Base-by-base conservation (phyloP, 1,140 invertebrate genomes). In the Trachelipus rathkii region DNA sequence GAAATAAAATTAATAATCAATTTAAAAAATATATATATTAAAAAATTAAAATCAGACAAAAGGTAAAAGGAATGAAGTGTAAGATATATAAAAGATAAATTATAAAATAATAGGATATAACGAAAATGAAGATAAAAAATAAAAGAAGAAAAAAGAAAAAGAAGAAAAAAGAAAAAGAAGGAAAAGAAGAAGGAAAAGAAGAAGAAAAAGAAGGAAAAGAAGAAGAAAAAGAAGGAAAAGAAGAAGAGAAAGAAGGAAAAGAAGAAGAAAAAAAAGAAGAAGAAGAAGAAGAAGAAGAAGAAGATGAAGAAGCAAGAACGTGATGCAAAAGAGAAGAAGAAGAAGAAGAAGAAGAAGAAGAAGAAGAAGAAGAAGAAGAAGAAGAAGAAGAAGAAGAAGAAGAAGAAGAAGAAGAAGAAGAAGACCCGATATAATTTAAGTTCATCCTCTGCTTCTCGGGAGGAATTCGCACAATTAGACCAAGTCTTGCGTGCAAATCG, bases 271-370 rank as follows among this genome's bases (percentile, higher is more conserved):
- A 60, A 60, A 8, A 60, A 60, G 53, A 60, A 60, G 53, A 60
- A 60, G 53, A 21, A 60, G 53, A 60, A 60, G 53, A 60, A 60
- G 53, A 60, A 60, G 7, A 7, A 60, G 53, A 60, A 60, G 53
- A 60, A 60, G 53, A 60, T 3, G 53, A 60, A 60, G 7, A 7
- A 60, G 53, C 10, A 53, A n/a, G n/a, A 53, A n/a, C 10, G n/a
- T 10, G n/a, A 53, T 10, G n/a, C 10, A n/a, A 53, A 53, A n/a
- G n/a, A 53, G 50, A 53, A 60, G 53, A 60, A 60, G 53, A 60
- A 60, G 19, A 60, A 60, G 53, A 60, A 60, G 53, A 60, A 60
- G 19, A 60, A 60, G 53, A 60, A 60, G 19, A 60, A 60, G 53
- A 60, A 60, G 19, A 60, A 60, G 19, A n/a, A 60, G 13, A n/a